Percentiles rank a stretch among this genome's conserved stretches.
Evolutionary conservation across 2,797 vertebrate species (phyloP).

Genomic region (Tarsius wallacei): DNA sequence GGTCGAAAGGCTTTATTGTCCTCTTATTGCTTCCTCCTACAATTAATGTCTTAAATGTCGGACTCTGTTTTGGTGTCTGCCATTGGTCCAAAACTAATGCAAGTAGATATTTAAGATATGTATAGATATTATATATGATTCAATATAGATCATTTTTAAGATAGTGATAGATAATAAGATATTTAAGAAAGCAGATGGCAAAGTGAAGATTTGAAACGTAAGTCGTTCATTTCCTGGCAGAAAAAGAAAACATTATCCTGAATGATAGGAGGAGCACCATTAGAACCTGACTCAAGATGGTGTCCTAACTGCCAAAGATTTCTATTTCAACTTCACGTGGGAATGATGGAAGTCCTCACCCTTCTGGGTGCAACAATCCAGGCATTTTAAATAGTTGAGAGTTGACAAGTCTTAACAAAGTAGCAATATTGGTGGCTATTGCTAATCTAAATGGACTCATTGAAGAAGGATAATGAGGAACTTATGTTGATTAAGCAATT

Average conservation of each 20-base stretch:
- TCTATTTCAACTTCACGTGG: fast-evolving
- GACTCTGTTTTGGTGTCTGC: not conserved
- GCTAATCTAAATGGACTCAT: not conserved
- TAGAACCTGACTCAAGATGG: not conserved
- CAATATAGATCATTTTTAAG: too few species aligned
- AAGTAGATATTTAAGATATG: not conserved
- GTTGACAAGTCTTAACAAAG: not conserved
- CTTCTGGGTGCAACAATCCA: not conserved
- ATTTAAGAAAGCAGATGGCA: not conserved
- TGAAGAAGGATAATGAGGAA: not conserved
- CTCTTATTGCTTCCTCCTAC: not conserved
- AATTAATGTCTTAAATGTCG: not conserved
- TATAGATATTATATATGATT: too few species aligned
- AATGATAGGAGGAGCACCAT: not conserved
- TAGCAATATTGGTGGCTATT: not conserved
- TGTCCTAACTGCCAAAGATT: not conserved
- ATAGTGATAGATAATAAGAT: not conserved
- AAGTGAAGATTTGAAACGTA: not conserved
- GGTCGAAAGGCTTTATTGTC: not conserved
- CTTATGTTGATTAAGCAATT: not conserved
- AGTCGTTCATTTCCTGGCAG: not conserved
- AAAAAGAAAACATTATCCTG: not conserved
- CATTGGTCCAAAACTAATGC: not conserved
- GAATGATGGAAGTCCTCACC: not conserved
- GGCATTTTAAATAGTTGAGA: not conserved